Evolutionary conservation across 2,888 invertebrate genomes (phyloP).

Genomic region (Micoletzkya japonica): DNA sequence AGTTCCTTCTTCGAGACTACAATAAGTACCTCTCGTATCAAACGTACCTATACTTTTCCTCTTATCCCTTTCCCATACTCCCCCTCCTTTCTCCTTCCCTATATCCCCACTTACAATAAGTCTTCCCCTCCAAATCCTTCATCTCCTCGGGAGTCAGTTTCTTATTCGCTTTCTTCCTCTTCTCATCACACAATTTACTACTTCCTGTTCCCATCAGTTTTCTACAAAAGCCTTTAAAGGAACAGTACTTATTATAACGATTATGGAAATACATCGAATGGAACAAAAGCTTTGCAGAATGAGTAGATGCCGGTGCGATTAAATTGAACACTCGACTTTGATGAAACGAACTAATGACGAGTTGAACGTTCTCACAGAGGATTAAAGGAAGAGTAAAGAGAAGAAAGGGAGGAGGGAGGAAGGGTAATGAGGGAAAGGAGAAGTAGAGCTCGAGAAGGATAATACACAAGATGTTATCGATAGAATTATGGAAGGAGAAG

Average conservation of each 20-base stretch:
- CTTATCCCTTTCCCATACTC: not conserved
- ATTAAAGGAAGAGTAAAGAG: not conserved
- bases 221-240: constrained; percentile 19
- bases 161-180: constrained; percentile 58
- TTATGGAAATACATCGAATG: no score
- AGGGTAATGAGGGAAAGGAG: no score
- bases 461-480: no score
- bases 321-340: no score
- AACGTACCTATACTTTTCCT: not conserved
- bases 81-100: not conserved
- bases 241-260: no score
- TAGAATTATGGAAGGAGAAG: no score
- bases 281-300: no score
- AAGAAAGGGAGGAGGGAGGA: not conserved
- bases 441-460: no score
- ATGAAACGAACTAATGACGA: no score
- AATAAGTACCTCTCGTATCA: constrained; percentile 34
- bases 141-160: constrained; percentile 56
- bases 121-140: constrained; percentile 51
- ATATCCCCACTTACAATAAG: constrained; percentile 53
- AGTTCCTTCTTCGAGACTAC: constrained; percentile 66
- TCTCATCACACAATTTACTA: constrained; percentile 43
- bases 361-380: not conserved
- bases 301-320: no score
- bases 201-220: constrained; percentile 46